Conservation (phyloP, 2,888 invertebrate species). For the Volucella zonaria region DNA sequence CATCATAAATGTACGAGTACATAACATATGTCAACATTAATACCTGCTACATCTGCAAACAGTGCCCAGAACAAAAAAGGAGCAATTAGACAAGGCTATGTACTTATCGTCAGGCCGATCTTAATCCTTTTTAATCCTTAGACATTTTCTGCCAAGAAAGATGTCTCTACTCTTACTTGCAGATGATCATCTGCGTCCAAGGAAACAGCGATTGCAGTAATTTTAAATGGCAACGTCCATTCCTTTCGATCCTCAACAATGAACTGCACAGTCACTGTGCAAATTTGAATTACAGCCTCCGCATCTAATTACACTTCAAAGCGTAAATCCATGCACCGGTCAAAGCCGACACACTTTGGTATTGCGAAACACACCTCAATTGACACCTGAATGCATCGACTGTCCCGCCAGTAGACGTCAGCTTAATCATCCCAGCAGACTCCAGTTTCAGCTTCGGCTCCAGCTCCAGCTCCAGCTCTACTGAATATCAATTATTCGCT, state of each 20-base stretch:
- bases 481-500: constrained; percentile 72
- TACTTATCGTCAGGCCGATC: constrained; percentile 55
- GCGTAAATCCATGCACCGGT: constrained; percentile 55
- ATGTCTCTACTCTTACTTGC: constrained; percentile 4
- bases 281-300: constrained; percentile 64
- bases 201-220: constrained; percentile 30
- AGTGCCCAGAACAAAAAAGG: constrained; percentile 10
- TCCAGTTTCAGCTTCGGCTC: neutral
- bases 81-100: constrained; percentile 59
- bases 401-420: constrained; percentile 51
- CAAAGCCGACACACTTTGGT: constrained; percentile 47
- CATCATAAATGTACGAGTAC: neutral
- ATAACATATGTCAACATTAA: neutral
- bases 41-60: constrained; percentile 32
- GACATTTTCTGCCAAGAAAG: constrained; percentile 57
- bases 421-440: constrained; percentile 59
- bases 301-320: constrained; percentile 62
- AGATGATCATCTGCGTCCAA: constrained; percentile 43
- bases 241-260: constrained; percentile 29
- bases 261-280: constrained; percentile 27
- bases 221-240: constrained; percentile 30
- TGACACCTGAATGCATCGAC: constrained; percentile 70
- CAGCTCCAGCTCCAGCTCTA: constrained; percentile 35
- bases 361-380: constrained; percentile 66
- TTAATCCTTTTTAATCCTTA: constrained; percentile 59